phyloP scores from a whole-genome alignment of 1,140 invertebrate species.

The Eufriesea mexicana region DNA sequence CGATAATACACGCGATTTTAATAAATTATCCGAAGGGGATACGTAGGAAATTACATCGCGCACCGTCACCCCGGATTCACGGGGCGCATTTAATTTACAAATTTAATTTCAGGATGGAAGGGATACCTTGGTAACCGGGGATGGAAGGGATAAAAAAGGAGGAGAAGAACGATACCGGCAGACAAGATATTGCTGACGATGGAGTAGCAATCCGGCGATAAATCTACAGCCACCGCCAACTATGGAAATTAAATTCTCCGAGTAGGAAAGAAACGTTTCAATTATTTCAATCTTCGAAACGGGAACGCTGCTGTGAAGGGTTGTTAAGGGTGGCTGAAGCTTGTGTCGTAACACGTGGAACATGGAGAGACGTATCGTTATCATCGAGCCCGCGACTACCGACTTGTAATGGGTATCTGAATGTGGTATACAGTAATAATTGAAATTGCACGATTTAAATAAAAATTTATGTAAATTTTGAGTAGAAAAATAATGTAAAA shows the following conservation, averaged over 20 bases:
- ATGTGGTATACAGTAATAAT: too few species aligned
- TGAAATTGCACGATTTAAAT: too few species aligned
- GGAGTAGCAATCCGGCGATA: slow-evolving; percentile 34
- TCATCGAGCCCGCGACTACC: too few species aligned
- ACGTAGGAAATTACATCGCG: slow-evolving; percentile 19
- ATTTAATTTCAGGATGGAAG: slow-evolving; percentile 31
- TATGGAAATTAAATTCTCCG: slow-evolving; percentile 31
- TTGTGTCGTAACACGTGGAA: too few species aligned
- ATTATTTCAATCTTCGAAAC: slow-evolving; percentile 25
- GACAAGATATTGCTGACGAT: slow-evolving; percentile 46
- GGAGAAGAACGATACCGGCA: neutral
- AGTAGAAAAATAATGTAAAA: too few species aligned
- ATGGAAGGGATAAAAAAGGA: too few species aligned
- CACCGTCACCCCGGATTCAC: slow-evolving; percentile 17
- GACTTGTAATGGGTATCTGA: too few species aligned
- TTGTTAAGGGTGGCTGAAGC: too few species aligned
- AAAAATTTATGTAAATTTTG: too few species aligned
- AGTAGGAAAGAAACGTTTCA: slow-evolving; percentile 15
- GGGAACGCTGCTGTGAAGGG: neutral
- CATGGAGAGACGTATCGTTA: too few species aligned
- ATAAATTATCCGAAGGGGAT: slow-evolving; percentile 35
- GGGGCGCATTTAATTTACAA: slow-evolving; percentile 39
- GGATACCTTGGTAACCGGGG: neutral
- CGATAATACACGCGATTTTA: slow-evolving; percentile 38
- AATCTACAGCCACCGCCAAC: slow-evolving; percentile 10